Base-by-base conservation (phyloP, 2,888 invertebrate genomes). In the Beris morrisii region DNA sequence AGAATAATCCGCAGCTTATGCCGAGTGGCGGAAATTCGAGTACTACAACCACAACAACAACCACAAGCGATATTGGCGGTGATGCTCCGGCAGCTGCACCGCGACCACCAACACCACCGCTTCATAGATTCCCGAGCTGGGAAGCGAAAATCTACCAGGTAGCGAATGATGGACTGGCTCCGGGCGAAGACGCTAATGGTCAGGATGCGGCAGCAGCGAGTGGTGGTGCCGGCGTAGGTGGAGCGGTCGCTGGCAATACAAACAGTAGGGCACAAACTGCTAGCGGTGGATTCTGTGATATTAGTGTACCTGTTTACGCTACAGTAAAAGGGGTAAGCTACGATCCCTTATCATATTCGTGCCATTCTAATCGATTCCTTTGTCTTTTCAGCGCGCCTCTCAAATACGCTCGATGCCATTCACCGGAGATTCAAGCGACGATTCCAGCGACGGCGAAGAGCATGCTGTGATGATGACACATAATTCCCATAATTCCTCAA, bases 121-220 rank as follows among this genome's bases (percentile, higher is more conserved):
- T 95, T 64, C 95, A 96, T 78, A 85, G 95, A 76, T 93, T 93
- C 78, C 93, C 93, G 4, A 92, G 92, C 74, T 95, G 95, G 95
- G 95, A 96, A 81, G 95, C 94, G n/a, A 89, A 95, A 78, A 95
- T 96, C 74, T 96, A 96, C 80, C 94, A 95, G 84, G 92, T 93
- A 64, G 86, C 85, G 52, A 85, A 85, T 71, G 85, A 85, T 76
- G 85, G 85, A 0, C 75, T 86, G 46, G 78, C 84, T 70, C 74
- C 83, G 73, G 71, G 81, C 70, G 73, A 82, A 74, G 70, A 82
- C 76, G 56, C 80, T 65, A 73, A 82, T 76, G 73, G 80, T 75
- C 71, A 73, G 78, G 70, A 80, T 45, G 56, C 67, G 76, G 54
- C 56, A 11, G 69, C 67, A 7, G 46, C 66, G 5, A 61, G 69